Base-by-base conservation (phyloP, 2,888 invertebrate genomes). In the Cheilosia pagana region DNA sequence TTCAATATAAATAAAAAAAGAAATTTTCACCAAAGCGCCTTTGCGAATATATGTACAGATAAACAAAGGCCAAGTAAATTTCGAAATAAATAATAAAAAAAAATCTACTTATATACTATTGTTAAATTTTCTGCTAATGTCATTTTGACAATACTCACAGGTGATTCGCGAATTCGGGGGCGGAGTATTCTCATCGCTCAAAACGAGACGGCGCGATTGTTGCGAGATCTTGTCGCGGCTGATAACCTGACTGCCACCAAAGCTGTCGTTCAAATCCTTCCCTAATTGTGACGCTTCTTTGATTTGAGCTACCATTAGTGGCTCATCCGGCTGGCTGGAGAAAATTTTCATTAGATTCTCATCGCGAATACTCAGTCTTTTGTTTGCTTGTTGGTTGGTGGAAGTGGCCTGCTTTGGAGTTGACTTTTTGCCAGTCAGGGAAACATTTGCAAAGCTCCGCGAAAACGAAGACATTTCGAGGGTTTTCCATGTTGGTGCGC, bases 401-500 rank as follows among this genome's bases (percentile, higher is more conserved):
- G 39, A 28, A 43, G 59, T 25, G 10, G 63, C 12, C 23, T 31
- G 35, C 41, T 87, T 87, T 0, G 87, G 87, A 12, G 87, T 87
- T 0, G 87, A 87, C 45, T 81, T 87, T 8, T 87, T 86, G 3
- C 77, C 86, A 21, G 87, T 81, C 4, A 87, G 81, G 0, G 87
- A 87, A 31, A 85, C 87, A 71, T 82, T 81, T 3, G 82, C 87
- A 41, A 87, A 87, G 57, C 87, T 87, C 3, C 52, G 86, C 41
- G 79, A 79, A 48, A 71, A 87, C 59, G 21, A 87, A 74, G 81
- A 89, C 88, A 68, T 75, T 70, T 87, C 89, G 62, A 88, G 87
- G 0, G 89, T 89, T 78, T 89, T 89, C 90, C 90, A 90, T 39
- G 89, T 87, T 39, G 89, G 87, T 0, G 88, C 75, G 2, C 89